Evolutionary conservation across 2,113 vertebrate genomes (phyloP).

Genomic region (Cyprinodon variegatus): DNA sequence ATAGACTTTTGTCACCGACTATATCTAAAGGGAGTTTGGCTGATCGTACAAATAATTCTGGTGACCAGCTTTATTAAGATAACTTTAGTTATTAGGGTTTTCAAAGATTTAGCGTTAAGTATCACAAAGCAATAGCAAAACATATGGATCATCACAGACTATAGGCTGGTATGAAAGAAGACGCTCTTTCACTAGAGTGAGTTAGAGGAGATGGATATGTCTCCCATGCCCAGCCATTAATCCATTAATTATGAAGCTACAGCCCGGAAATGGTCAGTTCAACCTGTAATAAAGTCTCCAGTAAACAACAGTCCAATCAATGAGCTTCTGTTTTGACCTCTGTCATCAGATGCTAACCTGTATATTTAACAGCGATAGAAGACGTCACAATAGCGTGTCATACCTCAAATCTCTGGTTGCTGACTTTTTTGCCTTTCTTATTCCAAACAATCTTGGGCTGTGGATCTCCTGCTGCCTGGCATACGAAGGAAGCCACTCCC

Average conservation of each 20-base stretch:
- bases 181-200: not conserved
- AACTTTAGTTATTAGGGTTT: not conserved
- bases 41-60: not conserved
- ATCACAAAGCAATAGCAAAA: not conserved
- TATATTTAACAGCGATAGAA: not conserved
- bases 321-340: not conserved
- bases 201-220: not conserved
- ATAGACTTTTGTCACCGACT: not conserved
- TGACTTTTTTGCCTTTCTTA: conserved; percentile 99
- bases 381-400: not conserved
- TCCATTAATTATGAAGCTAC: not conserved
- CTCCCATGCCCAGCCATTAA: not conserved
- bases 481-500: conserved; percentile 96
- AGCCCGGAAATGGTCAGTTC: not conserved
- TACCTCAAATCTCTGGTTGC: conserved; percentile 99
- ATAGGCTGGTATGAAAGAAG: not conserved
- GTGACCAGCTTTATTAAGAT: not conserved
- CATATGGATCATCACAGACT: not conserved
- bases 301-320: not conserved
- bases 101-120: not conserved
- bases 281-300: not conserved
- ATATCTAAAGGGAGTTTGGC: not conserved
- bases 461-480: conserved; percentile 95
- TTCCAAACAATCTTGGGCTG: conserved; percentile 98
- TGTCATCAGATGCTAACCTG: conserved; percentile 1